Percentiles rank a stretch among this genome's conserved stretches.
These are phyloP conservation scores for Myocastor coypus DNA, from an alignment of 2,113 vertebrate genomes.

Conservation along the genomic window DNA sequence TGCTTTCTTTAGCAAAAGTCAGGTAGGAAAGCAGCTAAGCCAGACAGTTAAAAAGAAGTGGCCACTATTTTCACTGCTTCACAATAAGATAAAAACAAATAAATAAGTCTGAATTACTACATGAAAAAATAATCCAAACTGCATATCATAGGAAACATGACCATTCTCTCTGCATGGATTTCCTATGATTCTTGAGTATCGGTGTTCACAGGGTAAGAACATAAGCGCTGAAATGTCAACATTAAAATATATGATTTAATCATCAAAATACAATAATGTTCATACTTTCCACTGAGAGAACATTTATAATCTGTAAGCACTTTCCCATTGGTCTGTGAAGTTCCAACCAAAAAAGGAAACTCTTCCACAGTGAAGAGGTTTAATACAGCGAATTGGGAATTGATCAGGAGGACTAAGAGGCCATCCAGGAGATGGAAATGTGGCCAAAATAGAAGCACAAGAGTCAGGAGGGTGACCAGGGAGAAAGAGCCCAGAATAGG, in stretches of 20 bases:
- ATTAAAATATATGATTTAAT: not conserved
- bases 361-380: not conserved
- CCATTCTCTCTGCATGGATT: not conserved
- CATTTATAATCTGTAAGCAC: not conserved
- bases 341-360: not conserved
- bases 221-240: not conserved
- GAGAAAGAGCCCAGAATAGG: not conserved
- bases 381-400: not conserved
- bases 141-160: not conserved
- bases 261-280: not conserved
- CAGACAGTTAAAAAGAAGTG: not conserved
- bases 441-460: not conserved
- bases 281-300: not conserved
- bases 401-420: not conserved
- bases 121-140: constrained; percentile 40
- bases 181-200: not conserved
- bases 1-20: not conserved
- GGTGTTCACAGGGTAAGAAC: not conserved
- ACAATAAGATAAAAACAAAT: not conserved
- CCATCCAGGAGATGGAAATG: not conserved
- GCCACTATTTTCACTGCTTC: not conserved
- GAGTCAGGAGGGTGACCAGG: not conserved
- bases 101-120: constrained; percentile 36
- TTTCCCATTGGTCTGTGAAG: not conserved
- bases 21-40: not conserved